These are phyloP conservation scores for Camelus bactrianus DNA, from an alignment of 2,113 vertebrate genomes.

Conservation along the genomic window DNA sequence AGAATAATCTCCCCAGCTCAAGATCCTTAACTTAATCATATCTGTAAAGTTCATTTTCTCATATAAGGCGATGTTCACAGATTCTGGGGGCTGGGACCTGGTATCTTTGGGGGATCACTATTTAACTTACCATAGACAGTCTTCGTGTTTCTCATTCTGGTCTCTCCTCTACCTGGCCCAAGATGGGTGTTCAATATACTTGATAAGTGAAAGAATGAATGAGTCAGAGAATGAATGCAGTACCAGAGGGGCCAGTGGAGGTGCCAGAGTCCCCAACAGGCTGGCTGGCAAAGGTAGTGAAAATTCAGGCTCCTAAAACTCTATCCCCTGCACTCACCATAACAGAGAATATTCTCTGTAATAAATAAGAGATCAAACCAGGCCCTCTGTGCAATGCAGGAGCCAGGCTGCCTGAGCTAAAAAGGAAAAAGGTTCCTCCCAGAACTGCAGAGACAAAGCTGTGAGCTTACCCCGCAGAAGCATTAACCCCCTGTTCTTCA, in stretches of 20 bases:
- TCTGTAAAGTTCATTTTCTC: background rate
- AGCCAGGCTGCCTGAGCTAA: constrained; percentile 49
- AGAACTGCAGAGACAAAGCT: background rate
- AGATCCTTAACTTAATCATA: background rate
- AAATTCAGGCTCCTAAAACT: background rate
- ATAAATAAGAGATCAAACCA: constrained; percentile 82
- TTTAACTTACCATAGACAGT: background rate
- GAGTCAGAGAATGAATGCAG: background rate
- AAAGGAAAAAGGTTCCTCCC: constrained; percentile 29
- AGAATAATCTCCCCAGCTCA: background rate
- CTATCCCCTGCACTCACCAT: background rate
- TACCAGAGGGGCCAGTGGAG: background rate
- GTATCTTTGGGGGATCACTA: background rate
- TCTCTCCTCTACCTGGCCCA: background rate
- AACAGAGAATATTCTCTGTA: constrained; percentile 78
- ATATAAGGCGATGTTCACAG: background rate
- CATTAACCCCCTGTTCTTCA: background rate
- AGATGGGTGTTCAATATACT: background rate
- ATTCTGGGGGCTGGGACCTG: too few species aligned
- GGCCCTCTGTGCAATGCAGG: background rate
- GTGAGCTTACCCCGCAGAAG: background rate
- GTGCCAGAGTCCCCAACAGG: background rate
- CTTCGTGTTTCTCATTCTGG: background rate
- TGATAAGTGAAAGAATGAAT: background rate
- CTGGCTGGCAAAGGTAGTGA: background rate